These are phyloP conservation scores for Dorcus hopei DNA, from an alignment of 2,888 invertebrate genomes.

Conservation along the genomic window DNA sequence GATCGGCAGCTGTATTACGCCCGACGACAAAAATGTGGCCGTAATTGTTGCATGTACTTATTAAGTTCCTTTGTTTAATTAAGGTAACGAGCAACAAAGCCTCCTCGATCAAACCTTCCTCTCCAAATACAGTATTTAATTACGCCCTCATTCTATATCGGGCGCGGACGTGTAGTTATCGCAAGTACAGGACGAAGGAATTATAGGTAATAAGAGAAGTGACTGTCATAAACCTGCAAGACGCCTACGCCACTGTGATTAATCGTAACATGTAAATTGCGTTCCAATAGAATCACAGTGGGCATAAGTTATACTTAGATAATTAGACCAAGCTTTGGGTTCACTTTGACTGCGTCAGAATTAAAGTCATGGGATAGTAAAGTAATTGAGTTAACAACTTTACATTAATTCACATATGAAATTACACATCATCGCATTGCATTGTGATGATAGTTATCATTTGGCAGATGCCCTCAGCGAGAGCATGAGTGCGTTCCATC, in stretches of 20 bases:
- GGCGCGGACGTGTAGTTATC: not conserved
- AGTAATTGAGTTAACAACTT: too few relatives aligned
- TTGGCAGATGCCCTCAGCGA: not conserved
- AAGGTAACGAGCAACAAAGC: not conserved
- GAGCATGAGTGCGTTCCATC: not conserved
- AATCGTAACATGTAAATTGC: conserved; percentile 3
- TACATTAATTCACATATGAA: not conserved
- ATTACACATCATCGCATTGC: not conserved
- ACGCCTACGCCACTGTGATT: conserved; percentile 3
- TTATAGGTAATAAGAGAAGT: conserved; percentile 4
- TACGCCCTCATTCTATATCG: not conserved
- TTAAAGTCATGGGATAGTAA: too few relatives aligned
- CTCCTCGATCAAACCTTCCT: not conserved
- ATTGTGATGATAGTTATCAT: not conserved
- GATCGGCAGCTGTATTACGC: not conserved
- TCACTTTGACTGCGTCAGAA: too few relatives aligned
- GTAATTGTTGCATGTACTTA: conserved; percentile 4
- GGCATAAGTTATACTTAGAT: too few relatives aligned
- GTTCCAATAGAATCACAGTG: not conserved
- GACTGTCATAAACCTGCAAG: conserved; percentile 1
- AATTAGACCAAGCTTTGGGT: too few relatives aligned
- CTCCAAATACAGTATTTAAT: conserved; percentile 6
- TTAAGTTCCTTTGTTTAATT: conserved; percentile 4
- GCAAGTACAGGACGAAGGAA: not conserved
- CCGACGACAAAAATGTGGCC: not conserved